phyloP scores from a whole-genome alignment of 2,888 invertebrate genomes.

The Netelia fuscicornis region DNA sequence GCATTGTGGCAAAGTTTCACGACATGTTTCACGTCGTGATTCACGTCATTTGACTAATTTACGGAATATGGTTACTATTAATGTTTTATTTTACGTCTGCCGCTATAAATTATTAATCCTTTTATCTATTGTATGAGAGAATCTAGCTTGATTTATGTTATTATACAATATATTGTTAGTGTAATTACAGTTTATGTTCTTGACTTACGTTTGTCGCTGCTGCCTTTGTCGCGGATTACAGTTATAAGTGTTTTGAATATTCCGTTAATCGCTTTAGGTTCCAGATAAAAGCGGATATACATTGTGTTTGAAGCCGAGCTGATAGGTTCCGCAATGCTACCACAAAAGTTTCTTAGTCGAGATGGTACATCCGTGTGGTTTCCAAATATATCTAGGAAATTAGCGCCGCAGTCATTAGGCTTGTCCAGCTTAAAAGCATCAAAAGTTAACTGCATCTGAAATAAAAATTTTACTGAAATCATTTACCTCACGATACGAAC shows the following conservation, averaged over 20 bases:
- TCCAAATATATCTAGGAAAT: constrained; percentile 91
- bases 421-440: constrained; percentile 87
- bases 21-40: too few species aligned
- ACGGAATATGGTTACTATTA: too few species aligned
- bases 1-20: too few species aligned
- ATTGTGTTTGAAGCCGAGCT: constrained; percentile 89
- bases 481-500: constrained; percentile 15
- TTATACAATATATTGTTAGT: too few species aligned
- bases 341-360: constrained; percentile 91
- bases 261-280: constrained; percentile 87
- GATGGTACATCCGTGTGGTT: constrained; percentile 87
- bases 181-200: too few species aligned
- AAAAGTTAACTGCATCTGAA: constrained; percentile 90
- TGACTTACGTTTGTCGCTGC: constrained; percentile 84
- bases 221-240: constrained; percentile 88
- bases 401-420: constrained; percentile 92
- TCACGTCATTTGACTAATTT: too few species aligned
- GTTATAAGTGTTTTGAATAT: constrained; percentile 91
- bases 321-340: constrained; percentile 93
- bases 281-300: constrained; percentile 91
- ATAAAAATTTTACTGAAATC: constrained; percentile 35
- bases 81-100: too few species aligned
- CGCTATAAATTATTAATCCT: too few species aligned
- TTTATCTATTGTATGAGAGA: too few species aligned
- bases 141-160: too few species aligned